These are phyloP conservation scores for Sericinus montela DNA, from an alignment of 2,888 invertebrate species.

Conservation along the genomic window DNA sequence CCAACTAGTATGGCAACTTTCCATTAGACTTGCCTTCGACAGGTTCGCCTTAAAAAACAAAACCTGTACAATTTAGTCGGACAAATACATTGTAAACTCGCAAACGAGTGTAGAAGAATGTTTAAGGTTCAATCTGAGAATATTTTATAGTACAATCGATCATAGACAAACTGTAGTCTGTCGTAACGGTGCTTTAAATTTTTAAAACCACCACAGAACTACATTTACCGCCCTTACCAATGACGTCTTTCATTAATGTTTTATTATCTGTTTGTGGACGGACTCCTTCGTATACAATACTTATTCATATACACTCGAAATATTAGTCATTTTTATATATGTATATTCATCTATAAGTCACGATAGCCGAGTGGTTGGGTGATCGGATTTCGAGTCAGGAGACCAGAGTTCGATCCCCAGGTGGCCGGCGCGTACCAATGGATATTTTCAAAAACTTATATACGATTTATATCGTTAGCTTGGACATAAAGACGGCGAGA, in stretches of 20 bases:
- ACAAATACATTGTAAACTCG: neutral
- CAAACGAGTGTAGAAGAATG: neutral
- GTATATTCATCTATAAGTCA: too few relatives aligned
- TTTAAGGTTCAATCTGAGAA: constrained; percentile 8
- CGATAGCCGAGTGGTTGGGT: neutral
- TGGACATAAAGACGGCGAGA: too few relatives aligned
- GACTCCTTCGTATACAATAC: constrained; percentile 1
- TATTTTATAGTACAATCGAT: constrained; percentile 21
- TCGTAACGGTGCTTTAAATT: constrained; percentile 24
- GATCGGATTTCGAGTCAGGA: too few relatives aligned
- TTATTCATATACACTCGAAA: neutral
- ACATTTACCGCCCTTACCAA: constrained; percentile 22
- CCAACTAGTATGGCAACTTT: constrained; percentile 11
- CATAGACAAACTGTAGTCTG: constrained; percentile 17
- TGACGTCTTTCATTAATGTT: constrained; percentile 22
- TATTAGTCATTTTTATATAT: neutral
- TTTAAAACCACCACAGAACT: constrained; percentile 21
- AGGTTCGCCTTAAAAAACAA: neutral
- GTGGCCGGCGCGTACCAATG: too few relatives aligned
- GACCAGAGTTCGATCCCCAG: too few relatives aligned
- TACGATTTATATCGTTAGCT: too few relatives aligned
- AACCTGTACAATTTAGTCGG: neutral
- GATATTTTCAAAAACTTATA: too few relatives aligned
- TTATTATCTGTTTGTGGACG: constrained; percentile 13
- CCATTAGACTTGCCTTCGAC: constrained; percentile 5